These are phyloP conservation scores for Drosophila insularis DNA, from an alignment of 1,140 invertebrate genomes.

Conservation along the genomic window DNA sequence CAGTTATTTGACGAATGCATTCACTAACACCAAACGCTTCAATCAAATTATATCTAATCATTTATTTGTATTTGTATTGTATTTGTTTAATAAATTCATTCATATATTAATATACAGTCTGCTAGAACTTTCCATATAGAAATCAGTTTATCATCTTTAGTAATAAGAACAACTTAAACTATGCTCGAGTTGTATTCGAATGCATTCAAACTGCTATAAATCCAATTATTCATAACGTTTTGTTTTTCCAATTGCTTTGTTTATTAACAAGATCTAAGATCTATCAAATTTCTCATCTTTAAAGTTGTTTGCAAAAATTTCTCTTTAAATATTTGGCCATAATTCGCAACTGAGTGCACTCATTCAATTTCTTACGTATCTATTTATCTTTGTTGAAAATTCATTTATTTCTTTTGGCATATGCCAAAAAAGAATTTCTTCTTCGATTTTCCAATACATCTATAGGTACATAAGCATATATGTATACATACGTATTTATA, in stretches of 20 bases:
- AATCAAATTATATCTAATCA: no score
- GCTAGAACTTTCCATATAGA: no score
- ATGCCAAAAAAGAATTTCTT: conserved; percentile 19
- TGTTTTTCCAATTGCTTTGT: no score
- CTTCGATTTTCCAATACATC: conserved; percentile 14
- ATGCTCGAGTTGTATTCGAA: no score
- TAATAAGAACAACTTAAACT: no score
- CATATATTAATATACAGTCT: no score
- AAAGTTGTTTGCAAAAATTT: neutral
- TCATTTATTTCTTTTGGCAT: conserved; percentile 19
- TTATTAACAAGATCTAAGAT: no score
- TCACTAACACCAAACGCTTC: no score
- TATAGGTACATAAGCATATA: neutral
- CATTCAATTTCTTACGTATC: neutral
- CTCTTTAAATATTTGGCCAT: neutral
- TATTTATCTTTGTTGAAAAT: conserved; percentile 6
- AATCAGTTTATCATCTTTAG: no score
- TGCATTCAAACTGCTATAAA: no score
- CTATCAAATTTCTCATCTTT: no score
- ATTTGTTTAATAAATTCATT: neutral
- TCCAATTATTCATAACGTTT: no score
- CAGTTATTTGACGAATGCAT: neutral
- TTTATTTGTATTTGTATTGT: neutral
- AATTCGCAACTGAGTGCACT: neutral
- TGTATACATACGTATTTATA: neutral